Evolutionary conservation across 35 echinoderm and acorn worm species (phyloP).

Genomic region (Holothuria glaberrima): DNA sequence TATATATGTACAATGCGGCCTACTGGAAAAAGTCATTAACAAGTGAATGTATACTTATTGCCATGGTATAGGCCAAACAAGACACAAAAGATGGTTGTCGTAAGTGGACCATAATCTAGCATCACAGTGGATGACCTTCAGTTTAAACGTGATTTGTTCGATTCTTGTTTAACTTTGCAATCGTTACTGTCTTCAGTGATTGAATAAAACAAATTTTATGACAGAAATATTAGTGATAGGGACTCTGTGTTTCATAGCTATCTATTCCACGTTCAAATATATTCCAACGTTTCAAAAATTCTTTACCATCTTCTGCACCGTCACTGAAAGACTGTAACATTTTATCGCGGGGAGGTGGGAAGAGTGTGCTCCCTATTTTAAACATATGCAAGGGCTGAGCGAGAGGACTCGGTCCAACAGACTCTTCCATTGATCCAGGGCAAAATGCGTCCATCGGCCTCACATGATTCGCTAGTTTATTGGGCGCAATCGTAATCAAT

Average conservation of each 20-base stretch:
- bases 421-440: slow-evolving; percentile 19
- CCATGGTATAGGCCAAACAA: too few relatives aligned
- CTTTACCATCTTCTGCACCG: not conserved
- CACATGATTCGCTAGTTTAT: slow-evolving; percentile 4
- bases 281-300: slow-evolving; percentile 28
- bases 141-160: too few relatives aligned
- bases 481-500: slow-evolving; percentile 17
- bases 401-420: not conserved
- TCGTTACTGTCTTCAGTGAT: too few relatives aligned
- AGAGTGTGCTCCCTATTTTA: not conserved
- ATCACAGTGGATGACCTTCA: too few relatives aligned
- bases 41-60: too few relatives aligned
- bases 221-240: not conserved
- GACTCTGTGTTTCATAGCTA: slow-evolving; percentile 19
- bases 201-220: too few relatives aligned
- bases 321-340: not conserved
- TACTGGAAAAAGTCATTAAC: too few relatives aligned
- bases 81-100: too few relatives aligned
- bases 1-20: too few relatives aligned
- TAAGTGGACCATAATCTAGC: too few relatives aligned
- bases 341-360: not conserved
- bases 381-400: slow-evolving; percentile 2
- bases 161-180: too few relatives aligned
- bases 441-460: not conserved
- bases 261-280: slow-evolving; percentile 7